A percentile compares a stretch with the other conserved stretches of the same genome.
phyloP scores from a whole-genome alignment of 2,888 invertebrate genomes.

The Hymenopus coronatus region DNA sequence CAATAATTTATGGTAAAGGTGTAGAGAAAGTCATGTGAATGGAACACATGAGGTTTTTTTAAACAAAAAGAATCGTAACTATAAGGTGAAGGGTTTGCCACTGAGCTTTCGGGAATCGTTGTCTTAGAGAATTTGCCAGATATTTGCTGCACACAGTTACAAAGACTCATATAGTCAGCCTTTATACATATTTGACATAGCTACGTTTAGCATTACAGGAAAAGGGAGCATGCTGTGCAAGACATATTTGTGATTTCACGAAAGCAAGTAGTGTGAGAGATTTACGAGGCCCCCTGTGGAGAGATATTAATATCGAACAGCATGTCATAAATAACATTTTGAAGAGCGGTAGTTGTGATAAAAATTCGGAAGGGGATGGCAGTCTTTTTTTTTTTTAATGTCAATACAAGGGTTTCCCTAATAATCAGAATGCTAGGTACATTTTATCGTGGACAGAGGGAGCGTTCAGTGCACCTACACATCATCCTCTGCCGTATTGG shows the following conservation, averaged over 20 bases:
- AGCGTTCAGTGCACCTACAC: background rate
- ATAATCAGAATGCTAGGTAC: background rate
- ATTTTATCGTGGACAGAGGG: background rate
- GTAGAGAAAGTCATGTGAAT: too few species aligned
- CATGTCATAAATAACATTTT: background rate
- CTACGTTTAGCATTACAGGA: background rate
- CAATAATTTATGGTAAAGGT: too few species aligned
- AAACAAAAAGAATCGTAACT: too few species aligned
- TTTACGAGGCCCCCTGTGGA: background rate
- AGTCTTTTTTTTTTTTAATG: background rate
- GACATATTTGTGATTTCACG: background rate
- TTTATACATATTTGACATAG: background rate
- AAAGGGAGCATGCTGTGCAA: background rate
- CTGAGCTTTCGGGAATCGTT: too few species aligned
- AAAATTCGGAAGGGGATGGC: background rate
- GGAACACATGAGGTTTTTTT: too few species aligned
- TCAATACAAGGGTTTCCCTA: background rate
- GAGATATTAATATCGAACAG: background rate
- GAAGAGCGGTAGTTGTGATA: background rate
- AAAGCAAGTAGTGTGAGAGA: background rate
- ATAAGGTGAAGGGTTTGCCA: too few species aligned
- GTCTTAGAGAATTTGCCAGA: too few species aligned
- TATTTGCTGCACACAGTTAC: too few species aligned
- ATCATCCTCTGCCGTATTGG: background rate
- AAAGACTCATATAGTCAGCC: too few species aligned